A percentile compares a stretch with the other conserved stretches of the same genome.
These are phyloP conservation scores for Mayetiola destructor DNA, from an alignment of 2,888 invertebrate genomes.

Conservation along the genomic window DNA sequence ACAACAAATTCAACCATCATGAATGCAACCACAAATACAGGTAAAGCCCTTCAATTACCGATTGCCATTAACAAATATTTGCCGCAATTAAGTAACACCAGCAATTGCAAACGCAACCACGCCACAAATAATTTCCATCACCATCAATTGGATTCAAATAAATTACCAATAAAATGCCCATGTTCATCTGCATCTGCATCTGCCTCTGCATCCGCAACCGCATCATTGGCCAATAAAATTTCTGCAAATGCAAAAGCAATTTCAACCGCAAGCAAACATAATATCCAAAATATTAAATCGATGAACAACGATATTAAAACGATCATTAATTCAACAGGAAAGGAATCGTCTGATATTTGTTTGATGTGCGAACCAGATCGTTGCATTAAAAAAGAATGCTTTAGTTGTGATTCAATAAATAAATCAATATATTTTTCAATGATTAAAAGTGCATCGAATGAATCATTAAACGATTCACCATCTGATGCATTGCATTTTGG, in stretches of 20 bases:
- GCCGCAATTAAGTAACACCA: neutral
- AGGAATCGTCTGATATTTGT: neutral
- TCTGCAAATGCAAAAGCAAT: no score
- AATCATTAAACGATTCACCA: no score
- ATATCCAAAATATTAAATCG: no score
- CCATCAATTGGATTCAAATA: neutral
- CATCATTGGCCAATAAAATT: no score
- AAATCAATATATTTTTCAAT: neutral
- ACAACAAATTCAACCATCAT: neutral
- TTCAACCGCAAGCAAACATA: no score
- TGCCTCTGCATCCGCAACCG: no score
- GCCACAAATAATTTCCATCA: neutral
- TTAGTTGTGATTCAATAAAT: conserved; percentile 6
- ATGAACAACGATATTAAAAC: no score
- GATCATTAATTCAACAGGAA: no score
- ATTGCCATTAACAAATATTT: neutral
- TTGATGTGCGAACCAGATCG: neutral
- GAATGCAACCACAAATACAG: neutral
- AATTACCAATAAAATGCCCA: neutral
- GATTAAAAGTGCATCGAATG: no score
- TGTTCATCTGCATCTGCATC: neutral
- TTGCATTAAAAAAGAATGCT: neutral
- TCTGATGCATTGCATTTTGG: no score
- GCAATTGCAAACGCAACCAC: neutral
- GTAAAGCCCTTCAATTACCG: neutral